These are phyloP conservation scores for Amphiprion clarkii DNA, from an alignment of 2,797 vertebrate genomes.

Conservation along the genomic window DNA sequence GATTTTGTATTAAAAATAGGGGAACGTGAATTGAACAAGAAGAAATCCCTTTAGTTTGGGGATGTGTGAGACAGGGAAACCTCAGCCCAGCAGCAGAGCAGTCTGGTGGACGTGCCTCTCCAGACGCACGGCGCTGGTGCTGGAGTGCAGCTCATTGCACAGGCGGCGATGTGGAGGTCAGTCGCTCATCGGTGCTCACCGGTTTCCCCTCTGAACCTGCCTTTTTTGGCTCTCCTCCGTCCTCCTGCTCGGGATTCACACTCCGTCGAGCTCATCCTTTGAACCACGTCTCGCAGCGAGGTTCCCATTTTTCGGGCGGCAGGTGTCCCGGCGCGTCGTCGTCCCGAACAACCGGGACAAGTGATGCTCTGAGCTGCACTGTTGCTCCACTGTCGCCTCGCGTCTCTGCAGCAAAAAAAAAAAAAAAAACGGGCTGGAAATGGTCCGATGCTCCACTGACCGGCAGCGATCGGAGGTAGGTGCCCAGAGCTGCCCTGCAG, in stretches of 20 bases:
- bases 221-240: not conserved
- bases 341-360: conserved; percentile 52
- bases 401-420: conserved; percentile 53
- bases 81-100: conserved; percentile 13
- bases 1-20: no score
- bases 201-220: not conserved
- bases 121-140: conserved; percentile 47
- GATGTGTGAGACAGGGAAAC: not conserved
- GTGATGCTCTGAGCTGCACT: conserved; percentile 56
- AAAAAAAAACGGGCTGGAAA: conserved; percentile 27
- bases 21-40: no score
- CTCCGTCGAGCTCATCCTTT: conserved; percentile 29
- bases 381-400: conserved; percentile 57
- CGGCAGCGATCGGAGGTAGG: conserved; percentile 66
- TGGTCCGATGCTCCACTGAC: conserved; percentile 26
- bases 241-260: conserved; percentile 28
- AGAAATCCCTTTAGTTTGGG: no score
- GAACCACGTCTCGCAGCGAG: conserved; percentile 59
- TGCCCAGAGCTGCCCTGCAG: conserved; percentile 48
- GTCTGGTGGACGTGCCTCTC: conserved; percentile 56
- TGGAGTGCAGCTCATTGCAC: conserved; percentile 27
- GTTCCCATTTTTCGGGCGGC: conserved; percentile 15
- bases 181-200: conserved; percentile 45
- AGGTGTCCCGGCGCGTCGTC: conserved; percentile 61
- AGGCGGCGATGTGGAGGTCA: conserved; percentile 69